Evolutionary conservation across 1,140 invertebrate species (phyloP), one percentile per base, ranked within the genome.

Genomic region (Antheraea mylitta): DNA sequence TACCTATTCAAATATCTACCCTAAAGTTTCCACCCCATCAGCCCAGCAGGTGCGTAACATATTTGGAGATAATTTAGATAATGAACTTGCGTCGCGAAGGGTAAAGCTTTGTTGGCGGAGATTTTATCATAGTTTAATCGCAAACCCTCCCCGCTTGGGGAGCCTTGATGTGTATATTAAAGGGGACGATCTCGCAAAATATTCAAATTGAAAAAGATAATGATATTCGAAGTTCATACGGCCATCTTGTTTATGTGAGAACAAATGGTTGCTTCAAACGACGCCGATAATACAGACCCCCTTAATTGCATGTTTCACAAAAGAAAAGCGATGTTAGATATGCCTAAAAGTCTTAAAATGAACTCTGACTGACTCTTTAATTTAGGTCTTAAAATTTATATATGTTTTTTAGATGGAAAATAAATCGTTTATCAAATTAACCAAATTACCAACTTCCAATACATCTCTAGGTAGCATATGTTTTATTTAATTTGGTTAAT

Each of bases 31-130:
- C 61, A 11, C 61, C 62, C 18, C 42, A 13, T 36, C 58, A 19
- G 58, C 61, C 30, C n/a, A 66, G 65, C 71, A 72, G 71, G 71
- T 72, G 67, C 37, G 67, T 68, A 64, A 58, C 58, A 68, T 68
- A 66, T 68, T 68, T 67, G 64, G 62, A 63, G 64, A 66, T 66
- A 66, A 66, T 70, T 70, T 70, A 70, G 70, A 72, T 72, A 72
- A 68, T 60, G 66, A 70, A 66, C 66, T 58, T 19, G 18, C 65
- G 18, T n/a, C 8, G 19, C 48, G 19, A 58, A 59, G 64, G 66
- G 64, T 62, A 59, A 16, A 60, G 60, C 53, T 66, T 71, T 68
- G 60, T 71, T 69, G 60, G 58, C 58, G 18, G 18, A 61, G 68
- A 68, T 73, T 62, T 73, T 73, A 73, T 74, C 72, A 64, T 68